Conservation (phyloP, 2,888 invertebrate species). For the Nebria salina region DNA sequence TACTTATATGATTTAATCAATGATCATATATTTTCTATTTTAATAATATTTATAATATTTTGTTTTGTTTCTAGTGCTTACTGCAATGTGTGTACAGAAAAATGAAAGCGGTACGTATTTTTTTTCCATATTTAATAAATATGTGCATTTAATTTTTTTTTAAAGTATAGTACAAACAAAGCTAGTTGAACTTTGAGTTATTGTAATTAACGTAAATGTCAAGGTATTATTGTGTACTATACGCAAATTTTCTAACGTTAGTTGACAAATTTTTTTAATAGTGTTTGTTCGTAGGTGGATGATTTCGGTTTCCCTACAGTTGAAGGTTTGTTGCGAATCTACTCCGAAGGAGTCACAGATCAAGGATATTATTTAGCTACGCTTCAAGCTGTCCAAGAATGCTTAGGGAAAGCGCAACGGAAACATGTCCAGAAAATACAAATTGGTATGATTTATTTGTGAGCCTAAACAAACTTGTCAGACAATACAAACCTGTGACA, state of each 20-base stretch:
- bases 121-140: constrained; percentile 11
- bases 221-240: neutral
- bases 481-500: neutral
- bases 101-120: constrained; percentile 78
- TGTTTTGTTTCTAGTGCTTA: constrained; percentile 71
- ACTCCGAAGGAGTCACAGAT: constrained; percentile 82
- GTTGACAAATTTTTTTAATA: constrained; percentile 16
- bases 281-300: constrained; percentile 68
- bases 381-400: constrained; percentile 74
- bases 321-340: constrained; percentile 76
- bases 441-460: constrained; percentile 20
- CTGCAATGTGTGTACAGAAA: constrained; percentile 82
- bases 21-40: neutral
- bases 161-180: neutral
- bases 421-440: constrained; percentile 51
- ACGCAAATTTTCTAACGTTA: too few species aligned
- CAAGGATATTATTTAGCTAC: constrained; percentile 80
- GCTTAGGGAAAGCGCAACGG: constrained; percentile 69
- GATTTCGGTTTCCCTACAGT: constrained; percentile 77
- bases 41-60: constrained; percentile 24
- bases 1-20: neutral
- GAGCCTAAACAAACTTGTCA: neutral
- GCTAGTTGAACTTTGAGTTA: neutral
- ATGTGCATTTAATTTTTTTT: constrained; percentile 2
- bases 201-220: neutral